These are phyloP conservation scores for Xestia rhomboidea DNA, from an alignment of 2,888 invertebrate species.

Conservation along the genomic window DNA sequence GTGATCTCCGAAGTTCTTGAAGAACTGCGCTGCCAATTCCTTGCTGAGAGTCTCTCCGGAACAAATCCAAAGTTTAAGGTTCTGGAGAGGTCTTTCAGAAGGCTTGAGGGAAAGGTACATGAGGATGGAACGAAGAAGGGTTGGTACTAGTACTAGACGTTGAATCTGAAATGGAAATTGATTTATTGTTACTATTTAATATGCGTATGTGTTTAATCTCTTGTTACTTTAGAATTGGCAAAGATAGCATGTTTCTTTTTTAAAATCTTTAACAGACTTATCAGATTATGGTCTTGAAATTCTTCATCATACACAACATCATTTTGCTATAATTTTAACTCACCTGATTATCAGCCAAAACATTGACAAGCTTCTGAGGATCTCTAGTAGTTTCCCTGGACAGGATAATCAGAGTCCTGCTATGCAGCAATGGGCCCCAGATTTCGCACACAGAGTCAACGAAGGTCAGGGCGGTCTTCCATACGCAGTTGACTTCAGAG, in stretches of 20 bases:
- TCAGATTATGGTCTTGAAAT: neutral
- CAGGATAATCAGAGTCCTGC: conserved; percentile 93
- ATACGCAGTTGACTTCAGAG: conserved; percentile 93
- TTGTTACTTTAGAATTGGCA: neutral
- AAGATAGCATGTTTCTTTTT: neutral
- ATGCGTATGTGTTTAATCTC: neutral
- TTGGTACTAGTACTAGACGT: conserved; percentile 96
- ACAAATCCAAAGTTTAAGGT: conserved; percentile 95
- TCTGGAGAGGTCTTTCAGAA: conserved; percentile 89
- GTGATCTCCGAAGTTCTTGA: conserved; percentile 92
- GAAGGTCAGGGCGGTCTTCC: conserved; percentile 97
- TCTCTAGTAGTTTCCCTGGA: conserved; percentile 94
- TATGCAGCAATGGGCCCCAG: conserved; percentile 95
- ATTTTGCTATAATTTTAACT: conserved; percentile 18
- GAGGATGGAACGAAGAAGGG: conserved; percentile 94
- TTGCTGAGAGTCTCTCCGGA: conserved; percentile 95
- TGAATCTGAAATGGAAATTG: conserved; percentile 90
- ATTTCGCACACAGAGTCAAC: conserved; percentile 97
- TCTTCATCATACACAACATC: neutral
- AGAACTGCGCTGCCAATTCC: conserved; percentile 94
- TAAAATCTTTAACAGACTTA: neutral
- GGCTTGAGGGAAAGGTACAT: conserved; percentile 93
- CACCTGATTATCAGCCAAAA: conserved; percentile 93
- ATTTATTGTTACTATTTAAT: neutral
- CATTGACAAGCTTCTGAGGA: conserved; percentile 93